Percentiles rank a stretch among this genome's conserved stretches.
Evolutionary conservation across 2,888 invertebrate genomes (phyloP).

Genomic region (Philereme transversata): DNA sequence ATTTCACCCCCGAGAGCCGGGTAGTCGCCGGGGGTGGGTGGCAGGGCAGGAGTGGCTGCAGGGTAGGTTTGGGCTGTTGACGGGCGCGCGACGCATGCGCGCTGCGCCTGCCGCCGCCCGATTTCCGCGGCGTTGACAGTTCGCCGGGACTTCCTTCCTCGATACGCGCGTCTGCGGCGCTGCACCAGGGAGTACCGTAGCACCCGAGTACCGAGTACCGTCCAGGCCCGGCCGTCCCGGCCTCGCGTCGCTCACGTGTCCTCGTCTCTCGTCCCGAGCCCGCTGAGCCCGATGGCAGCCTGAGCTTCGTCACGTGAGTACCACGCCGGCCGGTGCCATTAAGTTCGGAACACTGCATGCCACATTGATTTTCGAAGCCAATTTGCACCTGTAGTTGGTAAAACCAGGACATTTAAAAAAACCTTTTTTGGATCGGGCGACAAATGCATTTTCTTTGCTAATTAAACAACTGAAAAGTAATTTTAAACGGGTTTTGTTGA

Average conservation of each 20-base stretch:
- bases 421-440: not conserved
- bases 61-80: slow-evolving; percentile 75
- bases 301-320: slow-evolving; percentile 59
- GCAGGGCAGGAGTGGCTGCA: slow-evolving; percentile 62
- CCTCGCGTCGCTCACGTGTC: slow-evolving; percentile 45
- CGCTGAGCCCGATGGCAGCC: slow-evolving; percentile 65
- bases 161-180: slow-evolving; percentile 76
- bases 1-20: slow-evolving; percentile 71
- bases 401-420: not conserved
- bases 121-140: slow-evolving; percentile 87
- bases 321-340: slow-evolving; percentile 31
- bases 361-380: not conserved
- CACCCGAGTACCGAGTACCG: slow-evolving; percentile 32
- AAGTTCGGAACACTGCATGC: slow-evolving; percentile 18
- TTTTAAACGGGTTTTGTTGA: not conserved
- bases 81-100: slow-evolving; percentile 83
- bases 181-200: slow-evolving; percentile 52
- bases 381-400: not conserved
- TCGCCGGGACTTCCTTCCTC: slow-evolving; percentile 83
- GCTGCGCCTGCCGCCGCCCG: slow-evolving; percentile 75
- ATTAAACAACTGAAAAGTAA: not conserved
- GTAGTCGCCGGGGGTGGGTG: slow-evolving; percentile 46
- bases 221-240: slow-evolving; percentile 41
- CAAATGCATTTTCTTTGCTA: not conserved
- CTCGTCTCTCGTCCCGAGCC: slow-evolving; percentile 31